These are phyloP conservation scores for Coreius guichenoti DNA, from an alignment of 2,797 vertebrate genomes.

Conservation along the genomic window DNA sequence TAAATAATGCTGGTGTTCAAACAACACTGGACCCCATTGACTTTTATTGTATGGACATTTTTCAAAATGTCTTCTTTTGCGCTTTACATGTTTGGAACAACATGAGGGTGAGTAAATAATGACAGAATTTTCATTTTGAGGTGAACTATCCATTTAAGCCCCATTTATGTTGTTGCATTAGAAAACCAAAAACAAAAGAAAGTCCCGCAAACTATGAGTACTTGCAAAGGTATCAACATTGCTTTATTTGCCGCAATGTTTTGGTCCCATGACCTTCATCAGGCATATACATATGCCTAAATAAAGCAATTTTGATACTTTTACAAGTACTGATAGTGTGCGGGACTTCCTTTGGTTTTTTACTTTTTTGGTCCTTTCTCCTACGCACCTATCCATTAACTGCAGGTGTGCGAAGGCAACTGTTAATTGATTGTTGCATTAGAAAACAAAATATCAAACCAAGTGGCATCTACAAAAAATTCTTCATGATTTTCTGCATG, in stretches of 20 bases:
- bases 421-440: not conserved
- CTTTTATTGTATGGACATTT: not conserved
- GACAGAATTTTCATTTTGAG: not conserved
- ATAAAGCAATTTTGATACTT: too few relatives aligned
- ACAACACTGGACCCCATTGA: not conserved
- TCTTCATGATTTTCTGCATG: not conserved
- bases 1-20: not conserved
- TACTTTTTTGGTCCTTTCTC: too few relatives aligned
- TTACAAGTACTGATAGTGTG: too few relatives aligned
- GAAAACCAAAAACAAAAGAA: not conserved
- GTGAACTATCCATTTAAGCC: not conserved
- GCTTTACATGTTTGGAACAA: not conserved
- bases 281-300: too few relatives aligned
- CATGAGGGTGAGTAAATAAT: not conserved
- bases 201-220: too few relatives aligned
- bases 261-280: too few relatives aligned
- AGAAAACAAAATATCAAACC: not conserved
- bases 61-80: not conserved
- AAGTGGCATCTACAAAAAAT: not conserved
- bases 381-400: too few relatives aligned
- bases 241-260: too few relatives aligned
- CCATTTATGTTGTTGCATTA: not conserved
- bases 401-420: too few relatives aligned
- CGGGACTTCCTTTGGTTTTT: too few relatives aligned
- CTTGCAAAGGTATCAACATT: too few relatives aligned